These are phyloP conservation scores for Aspidoscelis tigris DNA, from an alignment of 2,113 vertebrate genomes.

Conservation along the genomic window DNA sequence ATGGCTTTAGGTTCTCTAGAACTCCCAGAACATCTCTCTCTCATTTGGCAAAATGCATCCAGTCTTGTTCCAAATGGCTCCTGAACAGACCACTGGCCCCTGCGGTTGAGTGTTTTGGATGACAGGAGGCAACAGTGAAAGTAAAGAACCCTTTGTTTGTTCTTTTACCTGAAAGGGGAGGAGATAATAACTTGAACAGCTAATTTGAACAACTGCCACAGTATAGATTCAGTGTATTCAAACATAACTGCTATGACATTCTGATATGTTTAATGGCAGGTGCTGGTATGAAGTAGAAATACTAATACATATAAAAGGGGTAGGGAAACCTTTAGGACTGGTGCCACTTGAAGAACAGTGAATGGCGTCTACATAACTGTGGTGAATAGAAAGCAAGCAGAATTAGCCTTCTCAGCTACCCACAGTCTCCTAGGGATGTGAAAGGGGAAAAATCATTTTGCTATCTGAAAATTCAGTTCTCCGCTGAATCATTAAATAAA, in stretches of 20 bases:
- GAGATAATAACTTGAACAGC: constrained; percentile 28
- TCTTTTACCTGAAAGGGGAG: constrained; percentile 86
- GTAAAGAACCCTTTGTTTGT: constrained; percentile 85
- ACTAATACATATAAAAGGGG: background rate
- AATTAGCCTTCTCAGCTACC: no score
- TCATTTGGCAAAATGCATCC: constrained; percentile 57
- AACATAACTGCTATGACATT: background rate
- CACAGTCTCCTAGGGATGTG: no score
- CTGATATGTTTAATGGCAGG: no score
- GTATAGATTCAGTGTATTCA: background rate
- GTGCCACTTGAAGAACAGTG: no score
- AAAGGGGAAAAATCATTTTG: no score
- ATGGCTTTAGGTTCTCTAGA: constrained; percentile 65
- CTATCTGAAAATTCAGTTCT: no score
- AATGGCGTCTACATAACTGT: no score
- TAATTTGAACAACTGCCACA: constrained; percentile 23
- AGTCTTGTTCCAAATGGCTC: constrained; percentile 50
- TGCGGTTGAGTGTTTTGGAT: constrained; percentile 78
- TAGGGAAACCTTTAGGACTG: background rate
- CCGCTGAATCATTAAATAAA: no score
- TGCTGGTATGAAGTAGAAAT: background rate
- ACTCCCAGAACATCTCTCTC: constrained; percentile 73
- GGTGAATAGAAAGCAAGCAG: no score
- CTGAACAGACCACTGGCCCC: constrained; percentile 61
- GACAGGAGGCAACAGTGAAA: constrained; percentile 89